A percentile compares a stretch with the other conserved stretches of the same genome.
Conservation (phyloP, 1,140 invertebrate species). For the Bombus consobrinus region DNA sequence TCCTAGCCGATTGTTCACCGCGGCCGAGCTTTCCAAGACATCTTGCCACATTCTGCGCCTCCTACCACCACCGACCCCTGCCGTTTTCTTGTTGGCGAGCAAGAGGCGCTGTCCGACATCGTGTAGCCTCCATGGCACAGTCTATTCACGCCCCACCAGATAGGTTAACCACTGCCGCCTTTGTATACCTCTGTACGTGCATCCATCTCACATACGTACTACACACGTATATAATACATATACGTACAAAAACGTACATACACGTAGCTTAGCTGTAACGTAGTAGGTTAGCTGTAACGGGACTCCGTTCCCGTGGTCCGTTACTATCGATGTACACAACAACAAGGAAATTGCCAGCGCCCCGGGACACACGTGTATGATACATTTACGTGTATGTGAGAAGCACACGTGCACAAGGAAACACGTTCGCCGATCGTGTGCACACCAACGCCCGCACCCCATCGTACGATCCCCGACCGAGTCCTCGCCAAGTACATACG, state of each 20-base stretch:
- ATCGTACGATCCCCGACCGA: neutral
- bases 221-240: neutral
- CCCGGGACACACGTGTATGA: neutral
- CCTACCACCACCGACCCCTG: constrained; percentile 59
- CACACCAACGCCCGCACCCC: constrained; percentile 3
- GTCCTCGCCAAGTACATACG: constrained; percentile 3
- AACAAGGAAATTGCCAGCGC: constrained; percentile 68
- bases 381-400: neutral
- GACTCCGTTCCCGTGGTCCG: constrained; percentile 24
- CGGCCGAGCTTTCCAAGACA: constrained; percentile 18
- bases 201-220: neutral
- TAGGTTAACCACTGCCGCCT: constrained; percentile 74
- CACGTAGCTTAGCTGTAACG: constrained; percentile 32
- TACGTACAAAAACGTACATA: neutral
- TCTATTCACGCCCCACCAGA: constrained; percentile 78
- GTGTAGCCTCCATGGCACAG: constrained; percentile 70
- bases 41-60: constrained; percentile 6
- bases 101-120: constrained; percentile 73
- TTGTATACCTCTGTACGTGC: constrained; percentile 39
- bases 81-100: constrained; percentile 68
- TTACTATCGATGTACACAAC: constrained; percentile 61
- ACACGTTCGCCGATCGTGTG: neutral
- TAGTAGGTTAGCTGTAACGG: constrained; percentile 34
- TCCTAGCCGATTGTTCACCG: constrained; percentile 33
- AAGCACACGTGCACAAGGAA: constrained; percentile 18